Percentiles rank a stretch among this genome's conserved stretches.
phyloP scores from a whole-genome alignment of 1,140 invertebrate genomes.

The Aphidius gifuensis region DNA sequence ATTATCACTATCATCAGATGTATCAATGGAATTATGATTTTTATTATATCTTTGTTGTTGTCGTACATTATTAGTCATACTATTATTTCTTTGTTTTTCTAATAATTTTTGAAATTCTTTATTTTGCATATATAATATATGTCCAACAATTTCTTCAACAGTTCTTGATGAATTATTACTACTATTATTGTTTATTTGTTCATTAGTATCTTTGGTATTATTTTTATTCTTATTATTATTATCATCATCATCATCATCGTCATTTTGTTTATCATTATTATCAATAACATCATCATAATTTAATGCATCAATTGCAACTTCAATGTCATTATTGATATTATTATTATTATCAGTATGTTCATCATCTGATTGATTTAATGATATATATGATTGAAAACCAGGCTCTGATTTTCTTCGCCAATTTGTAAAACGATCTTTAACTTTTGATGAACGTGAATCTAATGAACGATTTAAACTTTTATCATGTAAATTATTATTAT shows the following conservation, averaged over 20 bases:
- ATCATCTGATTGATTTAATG: conserved; percentile 45
- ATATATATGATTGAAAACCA: conserved; percentile 55
- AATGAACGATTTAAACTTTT: conserved; percentile 44
- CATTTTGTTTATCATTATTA: conserved; percentile 5
- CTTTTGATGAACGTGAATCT: conserved; percentile 46
- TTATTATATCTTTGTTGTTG: conserved; percentile 57
- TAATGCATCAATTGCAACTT: conserved; percentile 15
- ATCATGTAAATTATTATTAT: conserved; percentile 37
- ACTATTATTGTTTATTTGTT: background rate
- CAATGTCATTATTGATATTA: background rate
- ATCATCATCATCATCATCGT: background rate
- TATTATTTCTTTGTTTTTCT: conserved; percentile 65
- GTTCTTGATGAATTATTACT: conserved; percentile 41
- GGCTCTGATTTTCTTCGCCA: conserved; percentile 74
- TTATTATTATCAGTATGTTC: conserved; percentile 31
- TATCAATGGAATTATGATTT: conserved; percentile 36
- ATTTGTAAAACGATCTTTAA: conserved; percentile 55
- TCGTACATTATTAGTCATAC: conserved; percentile 55
- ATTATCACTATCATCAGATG: conserved; percentile 51
- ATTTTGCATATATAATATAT: conserved; percentile 74
- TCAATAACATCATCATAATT: background rate
- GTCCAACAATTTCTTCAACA: conserved; percentile 76
- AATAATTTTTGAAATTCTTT: conserved; percentile 77
- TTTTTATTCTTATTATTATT: background rate
- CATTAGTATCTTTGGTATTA: background rate